Evolutionary conservation across 1,140 invertebrate species (phyloP).

Genomic region (Piezodorus guildinii): DNA sequence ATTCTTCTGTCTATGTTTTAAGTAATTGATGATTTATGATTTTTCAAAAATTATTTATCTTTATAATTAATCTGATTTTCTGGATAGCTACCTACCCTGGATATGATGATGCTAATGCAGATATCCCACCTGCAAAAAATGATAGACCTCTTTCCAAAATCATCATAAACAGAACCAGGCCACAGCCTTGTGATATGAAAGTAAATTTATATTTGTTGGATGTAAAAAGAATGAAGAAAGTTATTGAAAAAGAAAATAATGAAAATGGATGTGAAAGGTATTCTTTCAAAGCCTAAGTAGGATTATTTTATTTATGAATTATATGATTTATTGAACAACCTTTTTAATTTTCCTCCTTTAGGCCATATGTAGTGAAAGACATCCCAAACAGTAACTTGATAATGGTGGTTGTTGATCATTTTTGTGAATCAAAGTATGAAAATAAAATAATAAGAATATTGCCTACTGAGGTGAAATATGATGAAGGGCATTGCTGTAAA

Average conservation of each 20-base stretch:
- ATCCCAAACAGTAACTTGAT: conserved; percentile 75
- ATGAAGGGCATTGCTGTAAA: conserved; percentile 28
- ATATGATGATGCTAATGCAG: conserved; percentile 2
- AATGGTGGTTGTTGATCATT: conserved; percentile 62
- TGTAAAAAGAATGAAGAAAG: conserved; percentile 19
- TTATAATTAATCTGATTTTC: not conserved
- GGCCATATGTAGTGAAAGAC: conserved; percentile 69
- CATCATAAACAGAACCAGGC: conserved; percentile 63
- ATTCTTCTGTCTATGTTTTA: no score
- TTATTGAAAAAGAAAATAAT: conserved; percentile 4
- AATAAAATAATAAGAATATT: conserved; percentile 33
- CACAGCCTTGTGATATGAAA: conserved; percentile 66
- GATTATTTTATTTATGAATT: not conserved
- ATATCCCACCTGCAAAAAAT: not conserved
- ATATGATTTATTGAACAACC: not conserved
- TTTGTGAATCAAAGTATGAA: conserved; percentile 39
- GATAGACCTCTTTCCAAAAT: conserved; percentile 22
- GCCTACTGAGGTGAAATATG: conserved; percentile 33
- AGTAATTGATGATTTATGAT: no score
- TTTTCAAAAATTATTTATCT: no score
- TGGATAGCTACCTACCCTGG: not conserved
- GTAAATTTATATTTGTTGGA: conserved; percentile 39
- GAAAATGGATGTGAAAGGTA: conserved; percentile 21
- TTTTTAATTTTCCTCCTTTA: conserved; percentile 30
- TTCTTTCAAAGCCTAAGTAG: not conserved